Conservation (phyloP, 2,888 invertebrate species). For the Tachina fera region DNA sequence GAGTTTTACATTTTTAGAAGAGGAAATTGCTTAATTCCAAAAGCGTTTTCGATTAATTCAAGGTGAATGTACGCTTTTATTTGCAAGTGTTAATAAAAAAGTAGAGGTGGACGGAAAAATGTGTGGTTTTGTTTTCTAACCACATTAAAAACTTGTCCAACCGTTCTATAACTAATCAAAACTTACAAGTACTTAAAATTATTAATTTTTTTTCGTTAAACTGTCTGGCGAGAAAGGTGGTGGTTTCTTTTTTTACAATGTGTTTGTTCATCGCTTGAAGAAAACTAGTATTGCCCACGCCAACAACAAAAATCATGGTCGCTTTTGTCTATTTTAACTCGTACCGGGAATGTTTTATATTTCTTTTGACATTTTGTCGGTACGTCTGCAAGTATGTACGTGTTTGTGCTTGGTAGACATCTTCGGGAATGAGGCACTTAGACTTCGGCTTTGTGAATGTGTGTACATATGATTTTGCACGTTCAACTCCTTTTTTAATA, state of each 20-base stretch:
- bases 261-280: constrained; percentile 12
- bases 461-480: constrained; percentile 27
- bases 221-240: constrained; percentile 65
- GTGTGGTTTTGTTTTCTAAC: constrained; percentile 10
- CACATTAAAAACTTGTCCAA: background rate
- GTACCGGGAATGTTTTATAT: constrained; percentile 58
- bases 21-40: background rate
- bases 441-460: constrained; percentile 48
- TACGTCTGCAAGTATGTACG: constrained; percentile 9
- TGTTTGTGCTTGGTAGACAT: constrained; percentile 24
- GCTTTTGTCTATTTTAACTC: constrained; percentile 61
- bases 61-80: constrained; percentile 65
- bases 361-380: constrained; percentile 51
- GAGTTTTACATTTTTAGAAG: constrained; percentile 9
- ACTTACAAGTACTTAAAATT: background rate
- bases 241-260: constrained; percentile 41
- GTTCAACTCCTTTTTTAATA: constrained; percentile 35
- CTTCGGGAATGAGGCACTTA: constrained; percentile 56
- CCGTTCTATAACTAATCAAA: constrained; percentile 11
- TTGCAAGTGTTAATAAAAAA: constrained; percentile 32
- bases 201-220: constrained; percentile 11
- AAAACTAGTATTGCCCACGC: constrained; percentile 62
- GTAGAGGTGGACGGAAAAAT: constrained; percentile 27
- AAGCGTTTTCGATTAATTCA: constrained; percentile 48
- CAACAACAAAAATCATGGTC: constrained; percentile 58